Conservation (phyloP, 1,140 invertebrate species). For the Heliconius congener region DNA sequence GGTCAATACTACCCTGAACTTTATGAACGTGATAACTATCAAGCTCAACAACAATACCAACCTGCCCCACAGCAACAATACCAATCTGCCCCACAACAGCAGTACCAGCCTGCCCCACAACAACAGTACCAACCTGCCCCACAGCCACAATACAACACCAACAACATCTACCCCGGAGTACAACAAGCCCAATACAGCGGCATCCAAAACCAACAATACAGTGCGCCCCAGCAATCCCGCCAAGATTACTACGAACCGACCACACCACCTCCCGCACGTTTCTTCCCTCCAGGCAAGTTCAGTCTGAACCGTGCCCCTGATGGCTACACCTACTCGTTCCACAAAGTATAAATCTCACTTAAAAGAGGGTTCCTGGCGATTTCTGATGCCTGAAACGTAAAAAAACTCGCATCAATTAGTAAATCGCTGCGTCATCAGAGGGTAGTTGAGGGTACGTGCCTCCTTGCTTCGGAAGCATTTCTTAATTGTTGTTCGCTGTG, state of each 20-base stretch:
- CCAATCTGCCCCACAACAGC: constrained; percentile 72
- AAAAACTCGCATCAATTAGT: constrained; percentile 64
- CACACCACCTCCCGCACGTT: constrained; percentile 86
- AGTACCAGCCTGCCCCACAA: constrained; percentile 48
- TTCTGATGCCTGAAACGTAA: constrained; percentile 59
- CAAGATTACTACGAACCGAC: constrained; percentile 82
- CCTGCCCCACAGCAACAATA: constrained; percentile 69
- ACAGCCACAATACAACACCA: constrained; percentile 54
- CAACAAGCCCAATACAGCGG: constrained; percentile 74
- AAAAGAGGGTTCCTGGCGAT: constrained; percentile 50
- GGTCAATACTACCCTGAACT: constrained; percentile 82
- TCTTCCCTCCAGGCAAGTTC: constrained; percentile 91
- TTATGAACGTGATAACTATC: constrained; percentile 73
- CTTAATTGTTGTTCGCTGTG: constrained; percentile 78
- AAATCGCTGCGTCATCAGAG: constrained; percentile 66
- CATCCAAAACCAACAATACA: constrained; percentile 72
- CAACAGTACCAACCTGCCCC: constrained; percentile 70
- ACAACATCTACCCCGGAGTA: constrained; percentile 73
- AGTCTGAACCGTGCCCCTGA: constrained; percentile 91
- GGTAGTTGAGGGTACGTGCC: constrained; percentile 49
- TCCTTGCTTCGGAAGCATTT: constrained; percentile 68
- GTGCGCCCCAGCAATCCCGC: constrained; percentile 47
- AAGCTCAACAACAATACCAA: constrained; percentile 65
- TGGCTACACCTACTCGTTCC: constrained; percentile 91
- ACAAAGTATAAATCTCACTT: constrained; percentile 76